Evolutionary conservation across 1,140 invertebrate species (phyloP).

Genomic region (Diploscapter pachys): DNA sequence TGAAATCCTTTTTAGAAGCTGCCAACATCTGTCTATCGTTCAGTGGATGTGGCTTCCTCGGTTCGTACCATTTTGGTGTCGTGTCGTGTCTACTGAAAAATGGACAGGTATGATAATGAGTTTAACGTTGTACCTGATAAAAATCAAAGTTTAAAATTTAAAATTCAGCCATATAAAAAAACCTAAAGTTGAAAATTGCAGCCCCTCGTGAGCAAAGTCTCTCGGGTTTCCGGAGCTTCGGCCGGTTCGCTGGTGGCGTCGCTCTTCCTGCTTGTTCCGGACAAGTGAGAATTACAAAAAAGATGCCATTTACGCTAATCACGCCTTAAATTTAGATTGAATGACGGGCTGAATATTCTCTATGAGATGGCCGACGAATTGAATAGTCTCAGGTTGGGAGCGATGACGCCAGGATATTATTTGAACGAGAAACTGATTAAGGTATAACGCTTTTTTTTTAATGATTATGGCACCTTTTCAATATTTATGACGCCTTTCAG

Average conservation of each 20-base stretch:
- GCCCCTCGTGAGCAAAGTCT: conserved; percentile 33
- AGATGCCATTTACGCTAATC: no score
- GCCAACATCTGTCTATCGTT: conserved; percentile 26
- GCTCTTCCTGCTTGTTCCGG: conserved; percentile 43
- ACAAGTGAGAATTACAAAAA: conserved; percentile 24
- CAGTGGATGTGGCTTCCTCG: conserved; percentile 48
- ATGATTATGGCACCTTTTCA: no score
- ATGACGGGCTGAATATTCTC: conserved; percentile 42
- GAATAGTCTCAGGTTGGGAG: conserved; percentile 48
- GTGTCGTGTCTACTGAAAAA: conserved; percentile 51
- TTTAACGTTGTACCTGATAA: no score
- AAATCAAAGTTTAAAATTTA: no score
- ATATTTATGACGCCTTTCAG: not conserved
- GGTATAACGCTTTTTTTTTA: conserved; percentile 11
- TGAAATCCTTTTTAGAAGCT: conserved; percentile 2
- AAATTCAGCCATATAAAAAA: no score
- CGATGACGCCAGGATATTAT: conserved; percentile 54
- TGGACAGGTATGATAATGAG: conserved; percentile 44
- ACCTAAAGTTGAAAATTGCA: conserved; percentile 12
- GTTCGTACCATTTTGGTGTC: conserved; percentile 56
- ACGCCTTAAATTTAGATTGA: conserved; percentile 11
- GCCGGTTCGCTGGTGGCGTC: conserved; percentile 53
- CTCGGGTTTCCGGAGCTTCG: conserved; percentile 49
- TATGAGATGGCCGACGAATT: conserved; percentile 54
- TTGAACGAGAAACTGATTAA: conserved; percentile 43